Base-by-base conservation (phyloP, 2,888 invertebrate genomes). In the Gandaritis pyraliata region DNA sequence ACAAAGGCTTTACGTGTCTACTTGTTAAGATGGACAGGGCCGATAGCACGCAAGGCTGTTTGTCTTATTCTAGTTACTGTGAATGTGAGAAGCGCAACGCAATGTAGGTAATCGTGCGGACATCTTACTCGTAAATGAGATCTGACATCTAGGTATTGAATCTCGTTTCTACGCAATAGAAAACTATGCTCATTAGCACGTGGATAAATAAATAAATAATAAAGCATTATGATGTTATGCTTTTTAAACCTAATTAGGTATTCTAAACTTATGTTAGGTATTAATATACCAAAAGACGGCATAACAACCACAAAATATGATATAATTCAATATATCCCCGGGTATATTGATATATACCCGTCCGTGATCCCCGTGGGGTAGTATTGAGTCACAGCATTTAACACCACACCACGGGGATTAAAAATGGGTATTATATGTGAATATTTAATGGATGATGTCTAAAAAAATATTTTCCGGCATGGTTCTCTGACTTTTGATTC, bases 41-140 rank as follows among this genome's bases (percentile, higher is more conserved):
- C 23, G 52, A 61, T 56, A 56, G 51, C 47, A 56, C 56, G 61
- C 47, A 15, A 56, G 33, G 43, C 47, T 56, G 41, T 56, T 46
- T 47, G 47, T 61, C 47, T 56, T 55, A 61, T 39, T 60, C 58
- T 15, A 51, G 15, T 50, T 16, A 39, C 56, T 52, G 56, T 18
- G 33, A 56, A 61, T 61, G 54, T 60, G 61, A 47, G 56, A 47
- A 56, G 46, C 51, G 23, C 57, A 57, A 48, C 8, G 39, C 29
- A n/a, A 48, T 52, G 29, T 33, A n/a, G n/a, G n/a, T n/a, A 52
- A 61, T 61, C 48, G 23, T 56, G 50, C 29, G 29, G 46, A 46
- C 29, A 47, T 52, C 52, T 52, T 47, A 58, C 46, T 38, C 16
- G 16, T 39, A 47, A 39, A 56, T 41, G 15, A 13, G 13, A 13